These are phyloP conservation scores for Megaceryle torquata DNA, from an alignment of 2,113 vertebrate genomes.

Conservation along the genomic window DNA sequence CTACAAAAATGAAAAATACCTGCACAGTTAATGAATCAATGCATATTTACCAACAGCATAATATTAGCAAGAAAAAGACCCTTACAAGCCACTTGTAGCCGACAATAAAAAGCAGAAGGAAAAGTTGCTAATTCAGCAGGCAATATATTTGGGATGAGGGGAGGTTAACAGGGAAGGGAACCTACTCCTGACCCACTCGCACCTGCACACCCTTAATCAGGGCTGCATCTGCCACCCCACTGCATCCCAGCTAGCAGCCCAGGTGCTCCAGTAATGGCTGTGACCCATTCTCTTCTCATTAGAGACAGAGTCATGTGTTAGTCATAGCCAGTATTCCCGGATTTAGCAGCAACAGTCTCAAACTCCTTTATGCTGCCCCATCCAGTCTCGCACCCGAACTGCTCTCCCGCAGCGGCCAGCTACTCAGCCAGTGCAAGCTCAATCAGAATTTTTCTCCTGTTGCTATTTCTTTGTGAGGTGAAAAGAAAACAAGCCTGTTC, in stretches of 20 bases:
- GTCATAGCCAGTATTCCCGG: background rate
- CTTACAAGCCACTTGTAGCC: background rate
- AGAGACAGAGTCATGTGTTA: background rate
- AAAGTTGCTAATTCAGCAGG: background rate
- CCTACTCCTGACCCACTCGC: background rate
- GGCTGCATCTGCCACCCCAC: background rate
- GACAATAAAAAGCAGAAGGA: background rate
- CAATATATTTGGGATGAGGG: background rate
- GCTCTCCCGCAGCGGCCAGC: fast-evolving
- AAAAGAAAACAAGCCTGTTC: background rate
- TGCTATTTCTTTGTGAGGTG: background rate
- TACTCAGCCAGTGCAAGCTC: background rate
- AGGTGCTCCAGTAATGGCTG: background rate
- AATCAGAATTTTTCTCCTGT: background rate
- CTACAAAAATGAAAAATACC: background rate
- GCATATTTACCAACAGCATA: background rate
- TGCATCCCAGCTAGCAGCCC: background rate
- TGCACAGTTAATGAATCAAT: background rate
- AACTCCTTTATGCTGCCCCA: fast-evolving
- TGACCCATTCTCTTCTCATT: background rate
- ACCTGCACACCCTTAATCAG: background rate
- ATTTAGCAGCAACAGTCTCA: background rate
- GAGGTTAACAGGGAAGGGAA: background rate
- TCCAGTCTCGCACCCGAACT: fast-evolving
- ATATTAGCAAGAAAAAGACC: background rate